phyloP scores from a whole-genome alignment of 2,113 vertebrate genomes.

The Rhea pennata region DNA sequence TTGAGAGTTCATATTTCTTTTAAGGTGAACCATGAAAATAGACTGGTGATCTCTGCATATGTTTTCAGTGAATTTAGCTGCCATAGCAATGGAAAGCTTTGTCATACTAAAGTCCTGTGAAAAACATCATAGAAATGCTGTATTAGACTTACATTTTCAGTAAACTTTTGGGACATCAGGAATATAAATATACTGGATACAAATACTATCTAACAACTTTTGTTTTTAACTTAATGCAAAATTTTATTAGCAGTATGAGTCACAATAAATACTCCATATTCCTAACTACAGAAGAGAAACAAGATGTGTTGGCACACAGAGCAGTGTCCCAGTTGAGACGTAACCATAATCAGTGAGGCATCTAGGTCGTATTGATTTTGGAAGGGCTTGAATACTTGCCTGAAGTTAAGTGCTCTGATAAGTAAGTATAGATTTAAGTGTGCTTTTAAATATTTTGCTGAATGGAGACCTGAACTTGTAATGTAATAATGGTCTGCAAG shows the following conservation, averaged over 20 bases:
- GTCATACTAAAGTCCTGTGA: background rate
- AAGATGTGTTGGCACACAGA: background rate
- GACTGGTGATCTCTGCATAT: background rate
- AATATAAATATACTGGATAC: background rate
- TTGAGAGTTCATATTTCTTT: background rate
- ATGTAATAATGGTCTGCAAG: background rate
- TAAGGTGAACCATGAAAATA: background rate
- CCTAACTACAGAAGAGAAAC: background rate
- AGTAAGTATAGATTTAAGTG: constrained; percentile 17
- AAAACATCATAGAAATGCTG: background rate
- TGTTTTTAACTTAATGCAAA: background rate
- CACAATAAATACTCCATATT: background rate
- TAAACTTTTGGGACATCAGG: background rate
- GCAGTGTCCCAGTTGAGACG: background rate
- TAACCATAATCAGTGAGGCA: background rate
- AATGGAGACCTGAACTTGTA: constrained; percentile 5
- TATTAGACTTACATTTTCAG: background rate
- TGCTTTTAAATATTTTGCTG: constrained; percentile 54
- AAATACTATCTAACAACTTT: background rate
- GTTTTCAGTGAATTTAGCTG: background rate
- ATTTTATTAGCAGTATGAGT: background rate
- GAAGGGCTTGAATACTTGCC: background rate
- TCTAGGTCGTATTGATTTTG: constrained; percentile 36
- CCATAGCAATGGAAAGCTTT: background rate
- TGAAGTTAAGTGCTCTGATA: background rate